phyloP scores from a whole-genome alignment of 2,888 invertebrate species.

The Polydrusus cervinus region DNA sequence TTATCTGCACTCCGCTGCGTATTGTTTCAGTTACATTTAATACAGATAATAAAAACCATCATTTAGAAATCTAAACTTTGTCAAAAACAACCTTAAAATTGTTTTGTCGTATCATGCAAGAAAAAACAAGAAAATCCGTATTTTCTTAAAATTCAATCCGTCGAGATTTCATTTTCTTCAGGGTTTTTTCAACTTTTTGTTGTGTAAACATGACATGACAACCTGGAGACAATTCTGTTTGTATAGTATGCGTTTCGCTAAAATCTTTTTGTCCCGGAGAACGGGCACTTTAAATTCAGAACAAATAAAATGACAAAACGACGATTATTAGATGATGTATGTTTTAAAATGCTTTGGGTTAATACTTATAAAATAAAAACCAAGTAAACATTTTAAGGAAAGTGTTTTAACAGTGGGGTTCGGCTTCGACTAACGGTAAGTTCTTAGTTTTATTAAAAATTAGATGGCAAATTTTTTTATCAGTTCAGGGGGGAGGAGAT shows the following conservation, averaged over 20 bases:
- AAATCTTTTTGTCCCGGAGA: conserved; percentile 44
- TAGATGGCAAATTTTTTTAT: no score
- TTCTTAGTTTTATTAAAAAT: no score
- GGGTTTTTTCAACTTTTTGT: conserved; percentile 12
- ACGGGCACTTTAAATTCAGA: conserved; percentile 50
- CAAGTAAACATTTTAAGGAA: conserved; percentile 14
- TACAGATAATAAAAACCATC: no score
- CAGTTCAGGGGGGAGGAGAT: no score
- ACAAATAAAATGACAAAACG: conserved; percentile 51
- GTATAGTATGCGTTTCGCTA: conserved; percentile 47
- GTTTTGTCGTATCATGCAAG: neutral
- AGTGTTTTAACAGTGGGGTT: conserved; percentile 3
- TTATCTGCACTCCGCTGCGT: no score
- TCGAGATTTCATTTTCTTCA: neutral
- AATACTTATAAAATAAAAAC: conserved; percentile 2
- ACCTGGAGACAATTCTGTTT: conserved; percentile 48
- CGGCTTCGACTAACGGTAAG: no score
- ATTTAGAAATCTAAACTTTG: no score
- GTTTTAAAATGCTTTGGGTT: conserved; percentile 30
- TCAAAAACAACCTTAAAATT: neutral
- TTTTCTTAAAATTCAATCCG: conserved; percentile 8
- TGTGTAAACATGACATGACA: conserved; percentile 44
- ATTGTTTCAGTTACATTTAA: no score
- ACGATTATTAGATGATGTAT: conserved; percentile 47
- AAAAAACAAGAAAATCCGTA: neutral